Evolutionary conservation across 2,888 invertebrate species (phyloP).

Genomic region (Peribatodes rhomboidaria): DNA sequence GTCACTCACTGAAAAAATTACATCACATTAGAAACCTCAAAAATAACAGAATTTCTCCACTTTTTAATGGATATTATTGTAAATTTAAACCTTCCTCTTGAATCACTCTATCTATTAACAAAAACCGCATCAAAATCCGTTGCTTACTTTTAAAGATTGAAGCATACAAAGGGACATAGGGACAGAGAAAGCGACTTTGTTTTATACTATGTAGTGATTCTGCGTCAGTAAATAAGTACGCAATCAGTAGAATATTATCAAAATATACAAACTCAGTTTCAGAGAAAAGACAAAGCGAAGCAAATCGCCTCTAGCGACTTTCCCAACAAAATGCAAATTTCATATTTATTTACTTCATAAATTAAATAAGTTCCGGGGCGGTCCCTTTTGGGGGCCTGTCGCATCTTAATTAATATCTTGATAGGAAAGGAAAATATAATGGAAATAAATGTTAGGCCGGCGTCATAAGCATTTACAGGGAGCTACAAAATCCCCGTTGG

Average conservation of each 20-base stretch:
- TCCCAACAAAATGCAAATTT: constrained; percentile 34
- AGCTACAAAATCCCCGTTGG: too few species aligned
- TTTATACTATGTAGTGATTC: not conserved
- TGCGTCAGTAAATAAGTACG: not conserved
- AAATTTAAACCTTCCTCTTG: too few species aligned
- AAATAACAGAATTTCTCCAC: too few species aligned
- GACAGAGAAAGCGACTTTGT: too few species aligned
- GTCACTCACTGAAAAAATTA: too few species aligned
- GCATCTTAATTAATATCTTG: constrained; percentile 38
- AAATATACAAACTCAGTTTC: constrained; percentile 9
- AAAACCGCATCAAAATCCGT: too few species aligned
- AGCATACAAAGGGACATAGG: too few species aligned
- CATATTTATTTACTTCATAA: constrained; percentile 36
- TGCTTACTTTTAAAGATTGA: too few species aligned
- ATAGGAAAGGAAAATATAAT: constrained; percentile 34
- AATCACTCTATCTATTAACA: too few species aligned
- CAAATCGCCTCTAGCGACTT: constrained; percentile 19
- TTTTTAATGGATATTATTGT: too few species aligned
- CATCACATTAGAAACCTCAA: too few species aligned
- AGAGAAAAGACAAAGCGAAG: constrained; percentile 18
- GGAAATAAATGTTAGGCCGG: constrained; percentile 8
- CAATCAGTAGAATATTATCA: constrained; percentile 1
- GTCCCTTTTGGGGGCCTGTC: constrained; percentile 28
- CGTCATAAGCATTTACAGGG: too few species aligned
- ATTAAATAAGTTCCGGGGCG: constrained; percentile 33